A percentile compares a stretch with the other conserved stretches of the same genome.
Conservation (phyloP, 2,888 invertebrate genomes). For the Meganola albula region DNA sequence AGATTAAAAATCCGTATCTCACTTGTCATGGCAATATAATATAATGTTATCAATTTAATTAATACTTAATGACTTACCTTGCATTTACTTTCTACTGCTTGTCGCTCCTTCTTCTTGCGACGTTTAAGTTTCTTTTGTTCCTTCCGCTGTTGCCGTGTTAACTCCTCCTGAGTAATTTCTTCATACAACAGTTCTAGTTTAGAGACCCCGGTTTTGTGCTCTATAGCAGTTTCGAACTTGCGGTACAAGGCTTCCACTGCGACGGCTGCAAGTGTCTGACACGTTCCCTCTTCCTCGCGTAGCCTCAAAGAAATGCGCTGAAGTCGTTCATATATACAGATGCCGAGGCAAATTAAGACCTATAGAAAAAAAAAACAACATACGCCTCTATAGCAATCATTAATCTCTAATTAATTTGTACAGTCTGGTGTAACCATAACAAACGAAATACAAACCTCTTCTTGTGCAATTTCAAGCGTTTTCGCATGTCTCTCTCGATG, state of each 20-base stretch:
- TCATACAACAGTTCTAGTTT: slow-evolving; percentile 92
- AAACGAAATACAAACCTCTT: slow-evolving; percentile 77
- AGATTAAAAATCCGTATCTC: too few species aligned
- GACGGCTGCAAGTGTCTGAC: slow-evolving; percentile 93
- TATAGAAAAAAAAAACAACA: slow-evolving; percentile 18
- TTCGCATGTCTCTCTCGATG: slow-evolving; percentile 95
- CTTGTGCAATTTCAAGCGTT: slow-evolving; percentile 97
- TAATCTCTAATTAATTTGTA: background rate
- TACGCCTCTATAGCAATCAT: background rate
- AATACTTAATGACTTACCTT: slow-evolving; percentile 58
- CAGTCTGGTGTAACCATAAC: background rate
- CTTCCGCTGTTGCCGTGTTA: slow-evolving; percentile 88
- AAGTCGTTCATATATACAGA: slow-evolving; percentile 93
- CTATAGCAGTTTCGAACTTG: slow-evolving; percentile 93
- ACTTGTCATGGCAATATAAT: too few species aligned
- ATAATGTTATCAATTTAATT: too few species aligned
- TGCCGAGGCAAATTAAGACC: slow-evolving; percentile 95
- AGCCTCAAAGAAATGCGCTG: slow-evolving; percentile 91
- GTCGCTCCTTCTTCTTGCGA: slow-evolving; percentile 83
- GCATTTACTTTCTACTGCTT: slow-evolving; percentile 62
- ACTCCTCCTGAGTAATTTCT: slow-evolving; percentile 91
- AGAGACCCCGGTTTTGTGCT: slow-evolving; percentile 91
- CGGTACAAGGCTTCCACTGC: slow-evolving; percentile 91
- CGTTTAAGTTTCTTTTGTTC: slow-evolving; percentile 90
- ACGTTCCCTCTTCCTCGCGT: slow-evolving; percentile 95